Base-by-base conservation (phyloP, 1,140 invertebrate genomes). In the Cherax destructor region DNA sequence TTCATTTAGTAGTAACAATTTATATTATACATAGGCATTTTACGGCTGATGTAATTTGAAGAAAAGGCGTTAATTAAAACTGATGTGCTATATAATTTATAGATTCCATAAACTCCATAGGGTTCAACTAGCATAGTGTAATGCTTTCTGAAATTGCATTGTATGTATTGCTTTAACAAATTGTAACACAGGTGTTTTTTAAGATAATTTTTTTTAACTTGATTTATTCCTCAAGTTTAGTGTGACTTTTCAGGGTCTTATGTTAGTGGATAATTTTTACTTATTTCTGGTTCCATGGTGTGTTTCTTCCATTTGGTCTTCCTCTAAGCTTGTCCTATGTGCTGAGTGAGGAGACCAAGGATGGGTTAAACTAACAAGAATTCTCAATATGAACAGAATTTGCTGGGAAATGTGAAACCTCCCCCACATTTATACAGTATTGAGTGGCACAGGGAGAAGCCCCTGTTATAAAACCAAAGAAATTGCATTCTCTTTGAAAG, bases 271-370 rank as follows among this genome's bases (percentile, higher is more conserved):
- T 21, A 11, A 9, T 74, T 30, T n/a, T 30, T 74, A 30, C 4
- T 3, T 74, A 7, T 21, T 74, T 30, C 30, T 74, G 69, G 69
- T n/a, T 74, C 69, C 21, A 21, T 74, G 7, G 7, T 74, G n/a
- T 74, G 21, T 74, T 74, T 74, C 69, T 74, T 74, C 69, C 69
- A 74, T 74, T 74, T 30, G 69, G 69, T 74, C 69, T 74, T 74
- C 69, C 69, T n/a, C n/a, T 6, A 74, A 21, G 69, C 24, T 30
- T 74, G 69, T 74, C 69, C 69, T 74, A 10, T 11, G 6, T 74
- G n/a, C 69, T 74, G 69, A n/a, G 30, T 30, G 24, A 30, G 30
- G 69, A 74, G n/a, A 30, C 69, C 4, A 21, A 18, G 18, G 61
- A 18, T 21, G 61, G 18, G 13, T 21, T n/a, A 74, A 30, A 30